A percentile compares a stretch with the other conserved stretches of the same genome.
These are phyloP conservation scores for rabbit (Oryctolagus cuniculus) DNA, from an alignment of 2,113 vertebrate species.

Conservation along the genomic window mOryCun1.1 NC_091435.1:95228001-95228500, in stretches of 20 bases:
- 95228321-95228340: neutral
- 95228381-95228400: neutral
- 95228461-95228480: neutral
- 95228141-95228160: neutral
- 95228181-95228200: neutral
- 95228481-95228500: neutral
- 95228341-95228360: slow-evolving; percentile 6
- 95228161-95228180: neutral
- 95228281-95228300: neutral
- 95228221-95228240: neutral
- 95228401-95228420: neutral
- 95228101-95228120: neutral
- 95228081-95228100: slow-evolving; percentile 9
- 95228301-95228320: slow-evolving; percentile 36
- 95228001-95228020: neutral
- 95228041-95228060: neutral
- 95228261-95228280: neutral
- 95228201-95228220: neutral
- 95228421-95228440: neutral
- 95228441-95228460: slow-evolving; percentile 31
- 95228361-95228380: neutral
- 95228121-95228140: neutral
- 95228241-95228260: slow-evolving; percentile 22
- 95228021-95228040: neutral
- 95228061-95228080: neutral